Percentiles rank a stretch among this genome's conserved stretches.
phyloP scores from a whole-genome alignment of 2,113 vertebrate species.

The Aptenodytes patagonicus region DNA sequence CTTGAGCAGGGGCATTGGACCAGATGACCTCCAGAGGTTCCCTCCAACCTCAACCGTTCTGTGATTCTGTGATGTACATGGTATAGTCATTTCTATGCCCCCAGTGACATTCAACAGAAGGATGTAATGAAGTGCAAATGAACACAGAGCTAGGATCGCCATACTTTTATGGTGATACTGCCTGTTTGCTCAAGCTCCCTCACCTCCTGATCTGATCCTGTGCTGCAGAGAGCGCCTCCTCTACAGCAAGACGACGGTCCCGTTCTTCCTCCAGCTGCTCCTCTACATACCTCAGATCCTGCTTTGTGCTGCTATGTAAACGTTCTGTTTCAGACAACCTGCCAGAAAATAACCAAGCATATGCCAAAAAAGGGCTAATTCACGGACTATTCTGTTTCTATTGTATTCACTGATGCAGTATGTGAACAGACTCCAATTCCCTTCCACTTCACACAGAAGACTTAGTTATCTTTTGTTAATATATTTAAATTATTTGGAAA shows the following conservation, averaged over 20 bases:
- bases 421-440: background rate
- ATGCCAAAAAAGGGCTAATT: background rate
- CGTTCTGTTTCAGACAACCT: slow-evolving; percentile 82
- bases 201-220: slow-evolving; percentile 75
- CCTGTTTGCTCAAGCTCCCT: background rate
- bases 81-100: background rate
- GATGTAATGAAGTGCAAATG: background rate
- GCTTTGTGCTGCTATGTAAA: slow-evolving; percentile 71
- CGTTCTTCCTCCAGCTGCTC: slow-evolving; percentile 83
- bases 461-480: background rate
- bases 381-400: background rate
- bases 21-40: background rate
- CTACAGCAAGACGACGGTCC: slow-evolving; percentile 74
- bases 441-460: background rate
- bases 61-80: accelerated
- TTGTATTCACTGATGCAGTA: background rate
- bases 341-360: background rate
- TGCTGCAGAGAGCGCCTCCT: slow-evolving; percentile 50
- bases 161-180: background rate
- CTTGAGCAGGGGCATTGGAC: background rate
- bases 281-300: slow-evolving; percentile 72
- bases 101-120: background rate
- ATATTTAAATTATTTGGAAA: background rate
- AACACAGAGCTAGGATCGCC: background rate
- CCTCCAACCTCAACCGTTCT: background rate